These are phyloP conservation scores for Liopterus haemorrhoidalis DNA, from an alignment of 2,888 invertebrate genomes.

Conservation along the genomic window DNA sequence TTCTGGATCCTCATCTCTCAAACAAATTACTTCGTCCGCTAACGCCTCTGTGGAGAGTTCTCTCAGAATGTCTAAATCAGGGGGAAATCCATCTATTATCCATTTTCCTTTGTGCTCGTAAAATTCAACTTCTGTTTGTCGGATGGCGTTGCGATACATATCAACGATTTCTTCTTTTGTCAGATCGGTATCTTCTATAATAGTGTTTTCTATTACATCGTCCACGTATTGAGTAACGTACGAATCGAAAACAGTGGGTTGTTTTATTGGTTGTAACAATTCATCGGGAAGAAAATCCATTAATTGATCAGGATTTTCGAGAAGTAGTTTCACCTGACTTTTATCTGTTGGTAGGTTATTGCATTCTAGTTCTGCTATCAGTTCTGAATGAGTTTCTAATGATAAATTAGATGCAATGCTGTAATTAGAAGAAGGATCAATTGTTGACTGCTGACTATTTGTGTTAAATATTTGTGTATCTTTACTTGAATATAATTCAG, in stretches of 20 bases:
- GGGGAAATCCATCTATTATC: constrained; percentile 56
- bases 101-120: constrained; percentile 48
- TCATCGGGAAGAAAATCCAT: constrained; percentile 45
- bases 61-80: constrained; percentile 49
- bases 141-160: constrained; percentile 44
- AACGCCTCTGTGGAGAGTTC: constrained; percentile 46
- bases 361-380: no score
- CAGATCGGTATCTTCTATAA: constrained; percentile 45
- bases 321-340: no score
- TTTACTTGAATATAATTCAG: no score
- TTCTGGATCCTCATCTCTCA: constrained; percentile 49
- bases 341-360: no score
- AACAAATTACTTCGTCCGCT: constrained; percentile 53
- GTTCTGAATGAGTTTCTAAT: no score
- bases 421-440: no score
- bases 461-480: no score
- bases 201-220: constrained; percentile 44
- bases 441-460: no score
- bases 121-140: constrained; percentile 42
- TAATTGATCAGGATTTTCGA: constrained; percentile 36
- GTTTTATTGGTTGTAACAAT: constrained; percentile 36
- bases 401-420: no score
- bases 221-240: constrained; percentile 49
- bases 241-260: constrained; percentile 43
- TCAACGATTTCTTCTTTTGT: constrained; percentile 46